Percentiles rank a stretch among this genome's conserved stretches.
Conservation (phyloP, 2,888 invertebrate genomes). For the Atrina japonica region DNA sequence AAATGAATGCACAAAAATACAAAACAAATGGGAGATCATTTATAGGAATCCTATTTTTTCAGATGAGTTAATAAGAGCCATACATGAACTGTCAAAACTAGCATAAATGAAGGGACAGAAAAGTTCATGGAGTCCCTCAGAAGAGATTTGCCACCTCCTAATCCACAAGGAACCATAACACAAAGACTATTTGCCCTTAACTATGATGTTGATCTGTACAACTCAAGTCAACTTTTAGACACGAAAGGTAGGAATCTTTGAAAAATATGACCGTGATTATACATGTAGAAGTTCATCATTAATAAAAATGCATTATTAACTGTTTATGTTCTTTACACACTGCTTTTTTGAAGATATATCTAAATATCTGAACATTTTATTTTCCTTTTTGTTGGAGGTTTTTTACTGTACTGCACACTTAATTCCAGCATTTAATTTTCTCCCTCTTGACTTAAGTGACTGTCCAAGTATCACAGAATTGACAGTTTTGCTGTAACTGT, state of each 20-base stretch:
- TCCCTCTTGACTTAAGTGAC: constrained; percentile 25
- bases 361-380: no score
- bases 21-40: neutral
- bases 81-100: constrained; percentile 13
- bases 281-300: no score
- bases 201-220: constrained; percentile 37
- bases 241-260: constrained; percentile 16
- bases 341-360: neutral
- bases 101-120: constrained; percentile 11
- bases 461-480: constrained; percentile 25
- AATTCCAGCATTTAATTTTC: constrained; percentile 36
- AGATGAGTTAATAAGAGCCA: neutral
- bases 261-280: no score
- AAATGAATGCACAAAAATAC: no score
- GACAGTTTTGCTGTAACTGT: constrained; percentile 17
- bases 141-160: constrained; percentile 10
- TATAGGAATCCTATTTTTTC: neutral
- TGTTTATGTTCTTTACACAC: constrained; percentile 15
- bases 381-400: no score
- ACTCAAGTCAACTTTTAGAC: constrained; percentile 15
- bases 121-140: constrained; percentile 14
- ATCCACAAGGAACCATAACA: no score
- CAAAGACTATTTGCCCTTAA: constrained; percentile 27
- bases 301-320: neutral
- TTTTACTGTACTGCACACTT: constrained; percentile 20